phyloP scores from a whole-genome alignment of 2,113 vertebrate species.

The Menura novaehollandiae region DNA sequence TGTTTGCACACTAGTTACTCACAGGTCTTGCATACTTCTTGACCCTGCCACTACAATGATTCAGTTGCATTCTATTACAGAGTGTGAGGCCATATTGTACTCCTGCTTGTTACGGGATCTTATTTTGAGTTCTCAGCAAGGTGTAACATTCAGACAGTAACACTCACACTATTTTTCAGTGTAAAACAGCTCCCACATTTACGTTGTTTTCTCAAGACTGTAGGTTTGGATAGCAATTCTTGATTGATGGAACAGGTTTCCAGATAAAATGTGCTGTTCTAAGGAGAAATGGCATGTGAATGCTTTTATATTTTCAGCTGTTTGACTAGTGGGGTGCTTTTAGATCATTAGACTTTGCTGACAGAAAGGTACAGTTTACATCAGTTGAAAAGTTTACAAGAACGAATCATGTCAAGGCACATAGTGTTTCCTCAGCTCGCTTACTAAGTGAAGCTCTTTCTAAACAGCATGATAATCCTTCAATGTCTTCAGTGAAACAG shows the following conservation, averaged over 20 bases:
- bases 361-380: neutral
- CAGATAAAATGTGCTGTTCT: neutral
- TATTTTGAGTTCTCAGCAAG: neutral
- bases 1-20: neutral
- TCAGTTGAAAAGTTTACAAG: neutral
- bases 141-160: neutral
- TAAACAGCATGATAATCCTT: neutral
- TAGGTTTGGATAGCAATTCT: neutral
- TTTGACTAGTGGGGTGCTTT: neutral
- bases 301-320: neutral
- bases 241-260: neutral
- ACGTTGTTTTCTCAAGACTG: neutral
- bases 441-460: neutral
- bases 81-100: neutral
- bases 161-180: neutral
- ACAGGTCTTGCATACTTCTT: neutral
- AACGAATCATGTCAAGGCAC: neutral
- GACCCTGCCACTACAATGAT: neutral
- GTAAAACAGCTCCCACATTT: neutral
- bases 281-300: neutral
- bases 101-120: neutral
- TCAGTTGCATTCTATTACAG: neutral
- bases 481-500: neutral
- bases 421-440: neutral
- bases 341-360: neutral